Percentiles rank a stretch among this genome's conserved stretches.
Conservation (phyloP, 1,140 invertebrate species). For the Diorhabda sublineata region DNA sequence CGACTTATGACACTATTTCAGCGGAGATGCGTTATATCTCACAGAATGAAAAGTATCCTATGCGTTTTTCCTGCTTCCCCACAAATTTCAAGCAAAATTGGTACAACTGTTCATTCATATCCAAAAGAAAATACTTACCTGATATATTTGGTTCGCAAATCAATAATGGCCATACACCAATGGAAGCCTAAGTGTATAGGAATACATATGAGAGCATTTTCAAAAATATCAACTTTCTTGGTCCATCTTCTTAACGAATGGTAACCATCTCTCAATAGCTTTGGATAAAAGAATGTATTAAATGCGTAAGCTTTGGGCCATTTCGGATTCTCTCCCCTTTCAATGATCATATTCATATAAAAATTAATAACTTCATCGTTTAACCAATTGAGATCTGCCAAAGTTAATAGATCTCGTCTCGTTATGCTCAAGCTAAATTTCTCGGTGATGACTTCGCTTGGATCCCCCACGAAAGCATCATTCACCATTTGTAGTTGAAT, state of each 20-base stretch:
- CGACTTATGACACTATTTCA: no score
- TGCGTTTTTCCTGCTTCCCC: no score
- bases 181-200: constrained; percentile 93
- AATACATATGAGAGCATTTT: constrained; percentile 76
- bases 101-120: no score
- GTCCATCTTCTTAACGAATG: constrained; percentile 81
- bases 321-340: constrained; percentile 60
- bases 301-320: constrained; percentile 76
- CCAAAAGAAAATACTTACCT: constrained; percentile 17
- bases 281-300: constrained; percentile 95
- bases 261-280: constrained; percentile 71
- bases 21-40: no score
- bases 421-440: constrained; percentile 62
- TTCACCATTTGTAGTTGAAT: constrained; percentile 52
- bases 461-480: constrained; percentile 49
- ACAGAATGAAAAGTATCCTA: no score
- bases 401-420: constrained; percentile 73
- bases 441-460: constrained; percentile 51
- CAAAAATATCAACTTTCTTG: constrained; percentile 84
- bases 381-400: constrained; percentile 83
- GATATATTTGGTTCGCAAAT: constrained; percentile 59
- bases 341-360: constrained; percentile 83
- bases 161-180: constrained; percentile 92
- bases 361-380: constrained; percentile 97
- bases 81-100: no score